phyloP scores from a whole-genome alignment of 2,797 vertebrate species.

The Tiaroga cobitis region DNA sequence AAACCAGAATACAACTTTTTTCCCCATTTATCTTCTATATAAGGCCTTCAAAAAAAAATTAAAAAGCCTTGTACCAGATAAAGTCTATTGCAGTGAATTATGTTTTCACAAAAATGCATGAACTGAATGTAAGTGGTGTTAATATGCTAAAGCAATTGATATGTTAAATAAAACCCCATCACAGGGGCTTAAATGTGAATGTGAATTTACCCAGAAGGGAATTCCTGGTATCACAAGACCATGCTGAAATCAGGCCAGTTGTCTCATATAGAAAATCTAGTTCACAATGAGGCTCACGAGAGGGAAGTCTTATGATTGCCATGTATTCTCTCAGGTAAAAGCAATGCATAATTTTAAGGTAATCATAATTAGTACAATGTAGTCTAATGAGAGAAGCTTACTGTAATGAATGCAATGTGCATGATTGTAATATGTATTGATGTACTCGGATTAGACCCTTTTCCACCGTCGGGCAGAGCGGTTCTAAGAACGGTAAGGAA shows the following conservation, averaged over 20 bases:
- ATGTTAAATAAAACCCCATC: constrained; percentile 36
- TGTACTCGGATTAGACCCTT: background rate
- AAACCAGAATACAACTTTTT: too few relatives aligned
- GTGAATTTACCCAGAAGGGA: constrained; percentile 18
- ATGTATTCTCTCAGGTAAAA: constrained; percentile 33
- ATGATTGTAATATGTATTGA: background rate
- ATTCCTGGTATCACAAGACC: constrained; percentile 36
- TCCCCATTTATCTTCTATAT: background rate
- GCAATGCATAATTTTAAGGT: constrained; percentile 37
- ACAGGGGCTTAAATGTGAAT: constrained; percentile 25
- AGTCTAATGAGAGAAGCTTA: constrained; percentile 24
- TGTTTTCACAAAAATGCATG: constrained; percentile 1
- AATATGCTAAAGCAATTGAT: constrained; percentile 40
- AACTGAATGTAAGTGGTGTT: constrained; percentile 18
- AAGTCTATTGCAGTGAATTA: background rate
- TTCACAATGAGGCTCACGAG: constrained; percentile 38
- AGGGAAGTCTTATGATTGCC: constrained; percentile 11
- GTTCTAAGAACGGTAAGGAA: background rate
- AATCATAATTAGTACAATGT: constrained; percentile 45
- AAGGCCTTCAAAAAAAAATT: background rate
- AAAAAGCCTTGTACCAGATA: too few relatives aligned
- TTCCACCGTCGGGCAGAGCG: background rate
- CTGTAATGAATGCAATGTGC: constrained; percentile 32
- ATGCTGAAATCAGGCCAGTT: constrained; percentile 48
- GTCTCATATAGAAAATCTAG: constrained; percentile 50